Evolutionary conservation across 2,888 invertebrate genomes (phyloP).

Genomic region (Ormyrus labotus): DNA sequence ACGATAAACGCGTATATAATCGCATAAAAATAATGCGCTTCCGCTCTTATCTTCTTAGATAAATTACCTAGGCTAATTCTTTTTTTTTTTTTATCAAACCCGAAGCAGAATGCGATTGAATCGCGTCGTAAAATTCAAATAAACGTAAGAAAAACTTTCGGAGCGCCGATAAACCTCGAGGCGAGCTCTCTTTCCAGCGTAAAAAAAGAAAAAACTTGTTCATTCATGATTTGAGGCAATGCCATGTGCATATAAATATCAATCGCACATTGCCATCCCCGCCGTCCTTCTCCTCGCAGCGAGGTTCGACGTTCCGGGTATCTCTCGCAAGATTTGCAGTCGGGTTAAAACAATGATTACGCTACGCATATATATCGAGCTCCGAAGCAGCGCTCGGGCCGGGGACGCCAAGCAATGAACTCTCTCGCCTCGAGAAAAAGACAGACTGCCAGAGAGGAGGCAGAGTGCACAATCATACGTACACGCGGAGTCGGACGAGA

Average conservation of each 20-base stretch:
- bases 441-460: background rate
- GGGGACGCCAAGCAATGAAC: constrained; percentile 39
- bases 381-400: background rate
- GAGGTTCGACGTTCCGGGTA: constrained; percentile 36
- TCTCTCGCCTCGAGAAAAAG: background rate
- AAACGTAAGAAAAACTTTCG: too few relatives aligned
- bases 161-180: too few relatives aligned
- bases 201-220: background rate
- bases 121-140: too few relatives aligned
- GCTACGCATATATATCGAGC: constrained; percentile 10
- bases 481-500: background rate
- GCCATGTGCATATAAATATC: constrained; percentile 29
- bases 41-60: too few relatives aligned
- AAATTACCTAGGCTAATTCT: too few relatives aligned
- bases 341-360: constrained; percentile 51
- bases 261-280: constrained; percentile 3
- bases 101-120: too few relatives aligned
- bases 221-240: constrained; percentile 28
- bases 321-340: constrained; percentile 30
- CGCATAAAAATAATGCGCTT: constrained; percentile 2
- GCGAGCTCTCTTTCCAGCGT: too few relatives aligned
- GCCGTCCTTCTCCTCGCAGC: background rate
- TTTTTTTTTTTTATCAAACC: too few relatives aligned
- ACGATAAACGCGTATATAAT: background rate
- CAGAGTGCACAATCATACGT: background rate